Base-by-base conservation (phyloP, 2,113 vertebrate species). In the Ammodytes marinus region DNA sequence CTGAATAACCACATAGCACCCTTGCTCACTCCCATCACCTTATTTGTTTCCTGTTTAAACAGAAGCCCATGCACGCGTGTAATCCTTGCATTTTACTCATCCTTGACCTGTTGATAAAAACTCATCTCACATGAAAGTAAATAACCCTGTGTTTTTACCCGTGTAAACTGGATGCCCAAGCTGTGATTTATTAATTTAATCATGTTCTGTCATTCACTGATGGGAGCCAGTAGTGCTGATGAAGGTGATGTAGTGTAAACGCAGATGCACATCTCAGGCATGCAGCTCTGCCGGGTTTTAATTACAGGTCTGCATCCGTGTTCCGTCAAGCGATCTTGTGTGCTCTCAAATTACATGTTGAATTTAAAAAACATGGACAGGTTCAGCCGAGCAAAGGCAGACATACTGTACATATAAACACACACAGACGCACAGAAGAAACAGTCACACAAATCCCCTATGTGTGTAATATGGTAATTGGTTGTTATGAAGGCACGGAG, bases 401-500 rank as follows among this genome's bases (percentile, higher is more conserved):
- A 75, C 69, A 60, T 45, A 59, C 43, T 50, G 27, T 50, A 53
- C 74, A 71, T 63, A 57, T 15, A n/a, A 2, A 6, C 50, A 37
- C 43, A 49, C 37, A 46, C 50, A 83, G 13, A 37, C 63, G 70
- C 77, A 61, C 37, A 37, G 61, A 60, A 42, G 52, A 65, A 73
- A 82, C 76, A 59, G 47, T 4, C 3, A 43, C 82, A 46, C 71
- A 53, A 59, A 37, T 70, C 47, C 60, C 17, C 77, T 61, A 76
- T 87, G 88, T 90, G 72, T 66, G 63, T 85, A 90, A 87, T 84
- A 78, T 89, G 63, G 74, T 88, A 89, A 93, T 94, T 88, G 90
- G 86, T 89, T 78, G 79, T 82, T 86, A 74, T 84, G 77, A 88
- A 82, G 80, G 80, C 88, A 73, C 15, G 50, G 83, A 78, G 71